Evolutionary conservation across 1,140 invertebrate species (phyloP).

Genomic region (Tachypleus tridentatus): DNA sequence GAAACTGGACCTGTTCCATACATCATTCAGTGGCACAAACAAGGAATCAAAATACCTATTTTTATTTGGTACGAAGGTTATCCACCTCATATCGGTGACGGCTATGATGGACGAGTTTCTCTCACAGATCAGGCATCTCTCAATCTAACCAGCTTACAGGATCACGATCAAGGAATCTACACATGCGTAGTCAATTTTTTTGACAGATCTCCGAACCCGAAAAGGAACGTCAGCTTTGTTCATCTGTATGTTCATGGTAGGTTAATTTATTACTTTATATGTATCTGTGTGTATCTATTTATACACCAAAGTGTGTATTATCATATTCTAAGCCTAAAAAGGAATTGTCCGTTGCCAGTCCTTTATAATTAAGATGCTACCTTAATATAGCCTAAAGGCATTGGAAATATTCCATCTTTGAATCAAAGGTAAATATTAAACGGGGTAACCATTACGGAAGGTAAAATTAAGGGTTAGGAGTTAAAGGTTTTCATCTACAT

Average conservation of each 20-base stretch:
- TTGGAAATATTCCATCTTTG: too few relatives aligned
- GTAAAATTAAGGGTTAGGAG: too few relatives aligned
- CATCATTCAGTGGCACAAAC: conserved; percentile 96
- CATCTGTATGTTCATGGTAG: conserved; percentile 88
- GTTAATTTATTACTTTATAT: conserved; percentile 19
- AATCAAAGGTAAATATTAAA: too few relatives aligned
- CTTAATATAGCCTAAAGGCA: too few relatives aligned
- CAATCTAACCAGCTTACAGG: conserved; percentile 82
- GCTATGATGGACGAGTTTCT: conserved; percentile 79
- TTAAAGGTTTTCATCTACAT: too few relatives aligned
- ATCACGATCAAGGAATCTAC: conserved; percentile 93
- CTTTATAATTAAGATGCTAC: too few relatives aligned
- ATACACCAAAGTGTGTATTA: too few relatives aligned
- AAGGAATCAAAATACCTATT: conserved; percentile 70
- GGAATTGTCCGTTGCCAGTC: too few relatives aligned
- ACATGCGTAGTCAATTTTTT: conserved; percentile 93
- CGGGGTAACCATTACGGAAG: too few relatives aligned
- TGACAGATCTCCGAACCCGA: conserved; percentile 77
- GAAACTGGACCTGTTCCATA: conserved; percentile 86
- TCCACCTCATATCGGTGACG: conserved; percentile 81
- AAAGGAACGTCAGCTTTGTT: conserved; percentile 89
- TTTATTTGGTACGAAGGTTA: conserved; percentile 97
- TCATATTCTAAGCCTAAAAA: too few relatives aligned
- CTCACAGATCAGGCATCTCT: conserved; percentile 76
- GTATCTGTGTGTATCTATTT: too few relatives aligned